phyloP scores from a whole-genome alignment of 30 jellyfish, hydroid and myxozoan genomes.

The Turritopsis rubra region DNA sequence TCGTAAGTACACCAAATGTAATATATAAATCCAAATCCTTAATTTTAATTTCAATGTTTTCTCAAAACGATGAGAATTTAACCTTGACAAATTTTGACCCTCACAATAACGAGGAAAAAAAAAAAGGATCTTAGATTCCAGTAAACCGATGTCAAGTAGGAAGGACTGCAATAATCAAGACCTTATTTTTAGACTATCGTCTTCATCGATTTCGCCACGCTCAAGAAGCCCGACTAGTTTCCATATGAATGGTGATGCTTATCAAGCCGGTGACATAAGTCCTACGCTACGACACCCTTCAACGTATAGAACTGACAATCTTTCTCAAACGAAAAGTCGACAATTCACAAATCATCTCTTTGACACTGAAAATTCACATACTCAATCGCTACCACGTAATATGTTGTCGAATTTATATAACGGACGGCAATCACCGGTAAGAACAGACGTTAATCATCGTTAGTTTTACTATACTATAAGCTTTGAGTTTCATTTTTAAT shows the following conservation, averaged over 20 bases:
- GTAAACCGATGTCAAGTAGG: no score
- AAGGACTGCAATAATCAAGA: no score
- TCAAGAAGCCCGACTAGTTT: constrained; percentile 13
- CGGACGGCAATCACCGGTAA: constrained; percentile 10
- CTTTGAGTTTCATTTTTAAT: no score
- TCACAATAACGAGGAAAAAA: no score
- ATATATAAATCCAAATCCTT: no score
- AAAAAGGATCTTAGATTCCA: no score
- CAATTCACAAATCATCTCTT: constrained; percentile 1
- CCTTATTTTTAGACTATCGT: constrained; percentile 1
- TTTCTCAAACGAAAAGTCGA: not conserved
- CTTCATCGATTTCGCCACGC: constrained; percentile 6
- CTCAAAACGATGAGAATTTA: no score
- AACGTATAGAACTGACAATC: not conserved
- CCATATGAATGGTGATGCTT: not conserved
- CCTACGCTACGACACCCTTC: constrained; percentile 12
- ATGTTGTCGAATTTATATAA: constrained; percentile 1
- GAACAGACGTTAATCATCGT: not conserved
- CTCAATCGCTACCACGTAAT: constrained; percentile 6
- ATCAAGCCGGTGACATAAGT: not conserved
- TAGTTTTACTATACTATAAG: no score
- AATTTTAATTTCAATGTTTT: no score
- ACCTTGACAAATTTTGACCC: no score
- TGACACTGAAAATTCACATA: not conserved
- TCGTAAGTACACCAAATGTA: no score